Percentiles rank a stretch among this genome's conserved stretches.
Conservation (phyloP, 2,113 vertebrate genomes). For the Anoura caudifer region DNA sequence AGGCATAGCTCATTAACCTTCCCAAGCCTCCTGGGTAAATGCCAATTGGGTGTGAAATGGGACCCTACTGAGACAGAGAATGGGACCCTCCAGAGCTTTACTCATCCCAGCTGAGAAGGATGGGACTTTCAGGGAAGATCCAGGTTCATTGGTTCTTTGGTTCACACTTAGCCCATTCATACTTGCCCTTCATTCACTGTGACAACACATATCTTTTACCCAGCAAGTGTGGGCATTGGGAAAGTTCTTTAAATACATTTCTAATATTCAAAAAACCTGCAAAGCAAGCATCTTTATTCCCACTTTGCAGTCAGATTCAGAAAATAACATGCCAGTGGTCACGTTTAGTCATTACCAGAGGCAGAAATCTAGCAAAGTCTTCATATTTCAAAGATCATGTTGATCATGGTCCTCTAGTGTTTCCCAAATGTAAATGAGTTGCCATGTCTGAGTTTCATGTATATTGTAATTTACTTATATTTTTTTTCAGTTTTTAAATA, state of each 20-base stretch:
- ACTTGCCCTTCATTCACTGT: not conserved
- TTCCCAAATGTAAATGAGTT: not conserved
- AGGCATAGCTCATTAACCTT: not conserved
- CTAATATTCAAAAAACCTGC: not conserved
- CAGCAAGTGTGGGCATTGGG: not conserved
- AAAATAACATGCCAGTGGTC: not conserved
- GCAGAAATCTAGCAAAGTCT: not conserved
- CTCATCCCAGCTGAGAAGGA: not conserved
- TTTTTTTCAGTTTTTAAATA: slow-evolving; percentile 5
- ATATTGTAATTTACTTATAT: not conserved
- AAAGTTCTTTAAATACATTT: not conserved
- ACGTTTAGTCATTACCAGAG: not conserved
- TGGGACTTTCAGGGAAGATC: not conserved
- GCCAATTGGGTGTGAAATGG: slow-evolving; percentile 41
- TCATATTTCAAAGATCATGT: not conserved
- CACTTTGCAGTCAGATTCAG: not conserved
- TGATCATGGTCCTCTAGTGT: not conserved
- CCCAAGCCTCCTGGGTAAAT: not conserved
- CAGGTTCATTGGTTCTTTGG: not conserved
- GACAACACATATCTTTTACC: not conserved
- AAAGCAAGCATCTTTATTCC: not conserved
- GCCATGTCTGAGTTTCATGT: not conserved
- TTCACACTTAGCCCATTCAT: not conserved
- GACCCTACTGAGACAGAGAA: not conserved
- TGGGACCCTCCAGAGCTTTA: not conserved